These are phyloP conservation scores for Diploptera punctata DNA, from an alignment of 2,888 invertebrate species.

Conservation along the genomic window DNA sequence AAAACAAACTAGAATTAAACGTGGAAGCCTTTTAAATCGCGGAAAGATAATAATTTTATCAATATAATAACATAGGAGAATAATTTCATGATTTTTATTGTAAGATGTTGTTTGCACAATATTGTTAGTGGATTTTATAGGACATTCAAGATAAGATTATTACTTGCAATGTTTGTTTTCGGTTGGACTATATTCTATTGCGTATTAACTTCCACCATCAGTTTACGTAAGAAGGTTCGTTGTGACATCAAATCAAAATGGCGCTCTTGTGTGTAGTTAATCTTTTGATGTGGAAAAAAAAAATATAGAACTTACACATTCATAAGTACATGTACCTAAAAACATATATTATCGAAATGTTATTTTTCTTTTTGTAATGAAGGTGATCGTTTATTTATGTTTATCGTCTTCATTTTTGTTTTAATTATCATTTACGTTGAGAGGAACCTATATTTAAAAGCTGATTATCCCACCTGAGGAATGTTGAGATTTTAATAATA, in stretches of 20 bases:
- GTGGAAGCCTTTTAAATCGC: background rate
- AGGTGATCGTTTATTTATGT: slow-evolving; percentile 19
- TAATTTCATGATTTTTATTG: no score
- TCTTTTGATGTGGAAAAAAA: slow-evolving; percentile 49
- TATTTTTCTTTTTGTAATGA: slow-evolving; percentile 9
- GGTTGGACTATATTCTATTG: slow-evolving; percentile 33
- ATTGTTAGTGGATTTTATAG: no score
- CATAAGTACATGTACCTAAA: background rate
- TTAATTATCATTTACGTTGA: slow-evolving; percentile 21
- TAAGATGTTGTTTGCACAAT: no score
- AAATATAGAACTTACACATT: slow-evolving; percentile 28
- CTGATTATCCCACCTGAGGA: slow-evolving; percentile 66
- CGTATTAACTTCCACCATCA: slow-evolving; percentile 14
- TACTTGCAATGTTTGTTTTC: background rate
- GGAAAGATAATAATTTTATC: background rate
- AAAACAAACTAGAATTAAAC: no score
- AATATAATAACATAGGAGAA: no score
- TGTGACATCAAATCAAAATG: slow-evolving; percentile 49
- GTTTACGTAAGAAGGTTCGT: slow-evolving; percentile 33
- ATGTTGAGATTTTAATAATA: slow-evolving; percentile 67
- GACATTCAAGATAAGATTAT: no score
- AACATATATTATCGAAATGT: background rate
- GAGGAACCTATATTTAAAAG: background rate
- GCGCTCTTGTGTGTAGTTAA: slow-evolving; percentile 49
- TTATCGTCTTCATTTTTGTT: slow-evolving; percentile 29